These are phyloP conservation scores for Tichodroma muraria DNA, from an alignment of 2,113 vertebrate species.

Conservation along the genomic window DNA sequence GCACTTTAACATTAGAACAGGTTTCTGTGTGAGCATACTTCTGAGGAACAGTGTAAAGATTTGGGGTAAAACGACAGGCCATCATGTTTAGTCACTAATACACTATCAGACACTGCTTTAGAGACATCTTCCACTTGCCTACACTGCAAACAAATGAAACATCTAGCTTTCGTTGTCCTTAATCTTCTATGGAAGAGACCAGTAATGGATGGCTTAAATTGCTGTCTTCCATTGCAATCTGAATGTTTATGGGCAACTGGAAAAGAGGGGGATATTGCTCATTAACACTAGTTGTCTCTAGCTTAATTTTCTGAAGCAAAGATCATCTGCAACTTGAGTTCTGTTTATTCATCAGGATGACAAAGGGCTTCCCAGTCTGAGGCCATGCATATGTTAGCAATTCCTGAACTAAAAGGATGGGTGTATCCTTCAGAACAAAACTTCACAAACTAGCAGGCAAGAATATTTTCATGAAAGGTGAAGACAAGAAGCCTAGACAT, in stretches of 20 bases:
- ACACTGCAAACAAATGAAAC: background rate
- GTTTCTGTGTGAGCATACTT: background rate
- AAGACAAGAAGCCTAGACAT: conserved; percentile 65
- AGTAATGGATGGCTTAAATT: conserved; percentile 25
- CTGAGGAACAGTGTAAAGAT: conserved; percentile 17
- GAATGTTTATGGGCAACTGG: background rate
- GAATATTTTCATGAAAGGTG: conserved; percentile 59
- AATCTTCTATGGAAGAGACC: conserved; percentile 6
- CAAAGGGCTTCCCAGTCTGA: conserved; percentile 11
- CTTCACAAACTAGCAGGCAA: conserved; percentile 45
- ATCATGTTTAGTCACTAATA: background rate
- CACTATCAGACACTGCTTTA: background rate
- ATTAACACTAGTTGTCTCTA: conserved; percentile 47
- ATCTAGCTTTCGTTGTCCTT: background rate
- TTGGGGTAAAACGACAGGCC: background rate
- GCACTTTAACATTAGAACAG: conserved; percentile 75
- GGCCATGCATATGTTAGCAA: background rate
- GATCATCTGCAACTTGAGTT: conserved; percentile 49
- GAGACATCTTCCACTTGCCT: conserved; percentile 5
- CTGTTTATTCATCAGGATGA: conserved; percentile 46
- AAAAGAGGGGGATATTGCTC: conserved; percentile 34
- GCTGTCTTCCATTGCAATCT: conserved; percentile 37
- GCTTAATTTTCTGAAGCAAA: conserved; percentile 50
- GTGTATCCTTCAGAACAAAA: conserved; percentile 31
- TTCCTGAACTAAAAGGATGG: background rate